phyloP scores from a whole-genome alignment of 2,888 invertebrate genomes.

The Drosophila subquinaria region DNA sequence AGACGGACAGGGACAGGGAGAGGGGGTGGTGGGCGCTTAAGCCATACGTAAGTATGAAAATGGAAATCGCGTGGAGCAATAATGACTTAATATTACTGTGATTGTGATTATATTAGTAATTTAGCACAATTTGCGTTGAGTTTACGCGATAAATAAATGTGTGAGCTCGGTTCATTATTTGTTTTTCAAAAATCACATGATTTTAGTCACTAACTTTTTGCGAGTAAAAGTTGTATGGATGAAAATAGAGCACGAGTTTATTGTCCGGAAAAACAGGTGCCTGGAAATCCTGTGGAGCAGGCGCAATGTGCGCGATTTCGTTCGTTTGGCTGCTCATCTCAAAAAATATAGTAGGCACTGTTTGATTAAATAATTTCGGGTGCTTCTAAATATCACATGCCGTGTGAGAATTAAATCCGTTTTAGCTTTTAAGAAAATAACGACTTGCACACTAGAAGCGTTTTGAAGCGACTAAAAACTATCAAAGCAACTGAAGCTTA shows the following conservation, averaged over 20 bases:
- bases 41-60: slow-evolving; percentile 23
- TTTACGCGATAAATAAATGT: slow-evolving; percentile 1
- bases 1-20: no score
- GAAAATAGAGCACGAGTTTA: slow-evolving; percentile 88
- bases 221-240: slow-evolving; percentile 91
- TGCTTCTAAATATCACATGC: slow-evolving; percentile 65
- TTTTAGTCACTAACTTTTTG: slow-evolving; percentile 88
- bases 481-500: slow-evolving; percentile 21
- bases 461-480: slow-evolving; percentile 40
- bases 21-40: neutral
- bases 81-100: slow-evolving; percentile 37
- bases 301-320: slow-evolving; percentile 34
- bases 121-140: slow-evolving; percentile 33
- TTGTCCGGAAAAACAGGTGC: slow-evolving; percentile 78
- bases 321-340: slow-evolving; percentile 56
- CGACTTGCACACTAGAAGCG: slow-evolving; percentile 40
- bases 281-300: slow-evolving; percentile 71
- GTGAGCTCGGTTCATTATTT: slow-evolving; percentile 4
- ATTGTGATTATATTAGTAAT: slow-evolving; percentile 57
- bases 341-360: slow-evolving; percentile 4
- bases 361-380: slow-evolving; percentile 11
- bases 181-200: slow-evolving; percentile 47
- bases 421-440: slow-evolving; percentile 12
- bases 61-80: slow-evolving; percentile 18
- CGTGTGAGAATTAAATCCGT: slow-evolving; percentile 30